Conservation (phyloP, 92 coral and sea anemone genomes). For the Actinernus sp. region DNA sequence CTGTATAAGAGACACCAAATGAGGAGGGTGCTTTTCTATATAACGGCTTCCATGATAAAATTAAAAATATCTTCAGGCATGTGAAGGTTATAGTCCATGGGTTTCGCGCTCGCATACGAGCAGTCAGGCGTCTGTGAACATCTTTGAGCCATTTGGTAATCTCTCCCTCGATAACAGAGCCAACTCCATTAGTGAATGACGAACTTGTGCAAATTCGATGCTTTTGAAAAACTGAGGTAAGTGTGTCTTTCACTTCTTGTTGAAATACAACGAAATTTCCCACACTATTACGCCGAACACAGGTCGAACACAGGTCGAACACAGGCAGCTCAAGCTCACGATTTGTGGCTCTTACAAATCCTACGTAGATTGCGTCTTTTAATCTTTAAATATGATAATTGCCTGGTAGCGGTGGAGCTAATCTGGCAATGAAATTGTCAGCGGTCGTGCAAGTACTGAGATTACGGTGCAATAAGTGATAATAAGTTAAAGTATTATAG, state of each 20-base stretch:
- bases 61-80: conserved; percentile 45
- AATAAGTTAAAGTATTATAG: too few species aligned
- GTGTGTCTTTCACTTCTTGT: conserved; percentile 27
- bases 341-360: too few species aligned
- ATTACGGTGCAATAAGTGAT: too few species aligned
- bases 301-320: too few species aligned
- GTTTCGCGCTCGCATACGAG: conserved; percentile 41
- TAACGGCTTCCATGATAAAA: conserved; percentile 19
- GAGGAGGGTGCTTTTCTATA: too few species aligned
- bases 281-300: conserved; percentile 20
- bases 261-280: conserved; percentile 41
- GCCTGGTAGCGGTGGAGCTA: too few species aligned
- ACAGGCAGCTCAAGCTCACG: too few species aligned
- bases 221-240: conserved; percentile 29
- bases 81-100: conserved; percentile 50
- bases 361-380: too few species aligned
- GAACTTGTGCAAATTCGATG: conserved; percentile 22
- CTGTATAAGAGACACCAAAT: too few species aligned
- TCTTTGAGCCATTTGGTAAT: conserved; percentile 32
- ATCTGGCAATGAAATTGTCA: too few species aligned
- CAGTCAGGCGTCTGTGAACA: conserved; percentile 36
- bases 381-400: too few species aligned
- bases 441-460: too few species aligned
- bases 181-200: conserved; percentile 21
- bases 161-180: conserved; percentile 32